phyloP scores from a whole-genome alignment of 2,888 invertebrate genomes.

The Diarsia mendica region DNA sequence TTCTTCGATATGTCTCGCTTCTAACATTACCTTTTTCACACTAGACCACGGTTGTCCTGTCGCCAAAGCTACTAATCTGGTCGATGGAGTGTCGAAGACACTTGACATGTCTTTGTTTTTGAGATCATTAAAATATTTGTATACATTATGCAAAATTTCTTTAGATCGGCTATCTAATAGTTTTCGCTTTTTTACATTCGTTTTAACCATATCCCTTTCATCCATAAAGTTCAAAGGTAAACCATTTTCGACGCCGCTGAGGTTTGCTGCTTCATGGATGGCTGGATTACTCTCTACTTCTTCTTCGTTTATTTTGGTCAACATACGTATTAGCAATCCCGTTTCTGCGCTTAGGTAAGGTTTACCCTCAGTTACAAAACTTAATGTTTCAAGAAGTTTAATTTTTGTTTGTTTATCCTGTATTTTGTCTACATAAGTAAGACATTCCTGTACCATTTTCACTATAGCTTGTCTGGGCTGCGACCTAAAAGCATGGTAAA shows the following conservation, averaged over 20 bases:
- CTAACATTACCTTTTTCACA: slow-evolving; percentile 37
- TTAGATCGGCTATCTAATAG: slow-evolving; percentile 6
- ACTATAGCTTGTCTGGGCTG: slow-evolving; percentile 99
- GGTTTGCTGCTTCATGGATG: background rate
- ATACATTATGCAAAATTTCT: slow-evolving; percentile 27
- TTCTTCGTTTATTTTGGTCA: slow-evolving; percentile 74
- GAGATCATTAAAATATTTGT: slow-evolving; percentile 31
- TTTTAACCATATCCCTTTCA: background rate
- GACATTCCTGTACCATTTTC: slow-evolving; percentile 99
- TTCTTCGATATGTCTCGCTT: slow-evolving; percentile 23
- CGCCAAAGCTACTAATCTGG: slow-evolving; percentile 23
- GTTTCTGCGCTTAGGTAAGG: slow-evolving; percentile 99
- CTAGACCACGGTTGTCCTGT: slow-evolving; percentile 29
- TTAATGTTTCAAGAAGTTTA: slow-evolving; percentile 98
- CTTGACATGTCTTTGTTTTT: slow-evolving; percentile 30
- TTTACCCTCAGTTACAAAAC: slow-evolving; percentile 99
- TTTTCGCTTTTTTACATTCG: slow-evolving; percentile 13
- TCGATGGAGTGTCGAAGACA: slow-evolving; percentile 23
- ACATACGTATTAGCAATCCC: slow-evolving; percentile 97
- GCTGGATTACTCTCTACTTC: background rate
- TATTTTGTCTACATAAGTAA: slow-evolving; percentile 97
- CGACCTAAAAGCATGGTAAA: slow-evolving; percentile 86
- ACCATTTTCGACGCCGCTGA: background rate
- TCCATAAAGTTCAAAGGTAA: slow-evolving; percentile 22
- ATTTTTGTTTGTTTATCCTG: slow-evolving; percentile 97